Base-by-base conservation (phyloP, 2,797 vertebrate genomes). In the Diglossa cyanea region DNA sequence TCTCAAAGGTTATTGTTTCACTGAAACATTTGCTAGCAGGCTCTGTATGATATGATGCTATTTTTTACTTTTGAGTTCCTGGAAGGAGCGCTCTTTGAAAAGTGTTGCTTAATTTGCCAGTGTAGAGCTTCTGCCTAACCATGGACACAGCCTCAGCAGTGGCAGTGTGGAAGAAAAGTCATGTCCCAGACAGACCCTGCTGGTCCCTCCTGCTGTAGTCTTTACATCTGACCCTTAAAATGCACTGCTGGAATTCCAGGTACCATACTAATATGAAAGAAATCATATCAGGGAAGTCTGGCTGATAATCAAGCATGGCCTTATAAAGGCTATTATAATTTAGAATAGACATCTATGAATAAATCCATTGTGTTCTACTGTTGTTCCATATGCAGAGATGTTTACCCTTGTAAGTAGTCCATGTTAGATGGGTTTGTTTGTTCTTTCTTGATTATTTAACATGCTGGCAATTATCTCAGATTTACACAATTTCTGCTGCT, bases 101-200 rank as follows among this genome's bases (percentile, higher is more conserved):
- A 2, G 1, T 3, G 1, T 58, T 54, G 39, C 24, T 62, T 28
- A 53, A 35, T 12, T n/a, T 54, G 13, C 28, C 44, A 39, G 7
- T 2, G 8, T 14, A 37, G 53, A 55, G 45, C 33, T 78, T 65
- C 48, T 4, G 9, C 35, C 30, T 44, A 7, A 21, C 11, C 19
- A 3, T 0, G 0, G 45, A 26, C 55, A 50, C 28, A 55, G 19
- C 13, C 31, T 31, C 42, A 26, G 53, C 53, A n/a, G 20, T 7
- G 31, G 53, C 53, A n/a, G 53, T 1, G 0, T 18, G 25, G 53
- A 60, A 47, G 8, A 30, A 31, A 39, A 16, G 5, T 4, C 2
- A 1, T 3, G 11, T 58, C 7, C 20, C 3, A 3, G 10, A 15
- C 3, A 72, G 74, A 54, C 13, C 24, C 33, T 70, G 25, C 26